phyloP scores from a whole-genome alignment of 2,113 vertebrate genomes.

The Sclerurus mexicanus region DNA sequence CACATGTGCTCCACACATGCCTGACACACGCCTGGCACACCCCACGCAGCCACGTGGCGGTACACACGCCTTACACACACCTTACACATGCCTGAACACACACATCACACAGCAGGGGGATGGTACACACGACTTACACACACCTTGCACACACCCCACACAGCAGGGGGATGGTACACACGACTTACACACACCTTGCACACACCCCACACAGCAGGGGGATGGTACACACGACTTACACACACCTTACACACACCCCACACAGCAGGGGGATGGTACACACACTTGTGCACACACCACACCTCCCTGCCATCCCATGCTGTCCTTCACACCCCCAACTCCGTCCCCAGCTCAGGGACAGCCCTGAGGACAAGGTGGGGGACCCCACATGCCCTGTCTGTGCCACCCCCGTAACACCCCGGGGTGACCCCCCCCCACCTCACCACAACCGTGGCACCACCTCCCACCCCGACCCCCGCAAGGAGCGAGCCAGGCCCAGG shows the following conservation, averaged over 20 bases:
- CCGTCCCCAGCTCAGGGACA: accelerated
- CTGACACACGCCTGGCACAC: no score
- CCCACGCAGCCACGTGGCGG: no score
- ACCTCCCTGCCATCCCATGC: accelerated
- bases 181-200: background rate
- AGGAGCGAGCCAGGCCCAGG: background rate
- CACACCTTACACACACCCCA: background rate
- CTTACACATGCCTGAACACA: background rate
- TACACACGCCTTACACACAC: background rate
- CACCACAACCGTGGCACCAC: accelerated
- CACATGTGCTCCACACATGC: background rate
- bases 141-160: background rate
- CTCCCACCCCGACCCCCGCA: accelerated
- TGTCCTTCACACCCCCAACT: accelerated
- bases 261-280: background rate
- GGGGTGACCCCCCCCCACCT: background rate
- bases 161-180: background rate
- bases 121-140: background rate
- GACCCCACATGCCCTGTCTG: accelerated
- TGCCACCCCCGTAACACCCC: background rate
- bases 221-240: background rate
- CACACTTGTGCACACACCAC: background rate
- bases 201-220: background rate
- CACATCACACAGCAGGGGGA: no score
- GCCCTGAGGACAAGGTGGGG: background rate